Evolutionary conservation across 2,797 vertebrate genomes (phyloP), one percentile per base, ranked within the genome.

Genomic region (Salmo trutta): DNA sequence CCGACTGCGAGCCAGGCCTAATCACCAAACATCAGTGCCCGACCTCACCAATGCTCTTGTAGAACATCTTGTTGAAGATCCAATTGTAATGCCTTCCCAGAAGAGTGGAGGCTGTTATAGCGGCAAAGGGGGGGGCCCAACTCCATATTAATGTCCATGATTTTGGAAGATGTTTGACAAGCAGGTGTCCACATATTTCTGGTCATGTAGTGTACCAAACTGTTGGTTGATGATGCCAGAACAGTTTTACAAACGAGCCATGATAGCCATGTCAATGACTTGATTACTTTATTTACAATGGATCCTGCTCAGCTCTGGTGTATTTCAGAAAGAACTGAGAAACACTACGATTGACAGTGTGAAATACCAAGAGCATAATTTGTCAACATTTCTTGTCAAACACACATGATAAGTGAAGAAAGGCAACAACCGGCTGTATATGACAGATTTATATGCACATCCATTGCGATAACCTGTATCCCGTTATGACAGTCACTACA

Each of bases 401-500:
- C 77, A 73, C 62, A 83, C 70, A 77, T 73, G 64, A 31, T 59
- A 59, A 85, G 70, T 1, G 75, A 5, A 16, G n/a, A 72, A 62
- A 54, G 81, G 88, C 89, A 92, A 91, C 89, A 92, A 91, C 87
- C 91, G 87, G 89, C 91, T 79, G 64, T 79, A 76, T 12, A 41
- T 21, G 36, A 77, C 51, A 31, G 77, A 59, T 47, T 71, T 65
- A 33, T 75, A 83, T 33, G 75, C 74, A 16, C 21, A 64, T 47
- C 41, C 67, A 54, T 70, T 71, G 33, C 53, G 10, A 67, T 80
- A 75, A 77, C 75, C 73, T 82, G 87, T 93, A 90, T 91, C 88
- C 91, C 86, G 87, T 90, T 88, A 90, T 75, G 64, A 81, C 80
- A 65, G 80, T 87, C 84, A 89, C 83, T 62, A 52, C 56, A 65